Conservation (phyloP, 1,140 invertebrate genomes). For the Macrobrachium rosenbergii region DNA sequence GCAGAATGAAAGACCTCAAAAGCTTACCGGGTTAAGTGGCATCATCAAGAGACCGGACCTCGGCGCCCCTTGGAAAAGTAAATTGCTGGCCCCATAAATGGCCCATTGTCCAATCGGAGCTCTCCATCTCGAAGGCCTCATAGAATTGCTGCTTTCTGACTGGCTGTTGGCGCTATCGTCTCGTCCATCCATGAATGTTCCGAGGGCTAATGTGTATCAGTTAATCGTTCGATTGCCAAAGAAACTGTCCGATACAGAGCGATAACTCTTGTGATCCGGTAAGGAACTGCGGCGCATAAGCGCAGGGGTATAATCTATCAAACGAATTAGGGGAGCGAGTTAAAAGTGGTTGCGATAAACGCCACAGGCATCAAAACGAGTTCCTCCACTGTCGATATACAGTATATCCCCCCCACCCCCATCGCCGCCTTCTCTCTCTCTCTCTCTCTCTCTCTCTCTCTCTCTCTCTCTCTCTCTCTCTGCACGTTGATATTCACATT, state of each 20-base stretch:
- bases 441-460: not conserved
- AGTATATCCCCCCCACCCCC: not conserved
- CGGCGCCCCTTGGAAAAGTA: not conserved
- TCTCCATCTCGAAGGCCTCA: too few relatives aligned
- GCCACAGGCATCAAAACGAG: slow-evolving; percentile 7
- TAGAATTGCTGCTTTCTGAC: too few relatives aligned
- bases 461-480: too few relatives aligned
- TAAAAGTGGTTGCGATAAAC: slow-evolving; percentile 30
- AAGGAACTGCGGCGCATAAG: not conserved
- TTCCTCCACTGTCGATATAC: too few relatives aligned
- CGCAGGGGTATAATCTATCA: slow-evolving; percentile 28
- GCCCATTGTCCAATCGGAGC: too few relatives aligned
- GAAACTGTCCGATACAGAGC: not conserved
- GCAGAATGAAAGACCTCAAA: not conserved
- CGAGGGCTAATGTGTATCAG: too few relatives aligned
- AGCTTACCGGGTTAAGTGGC: slow-evolving; percentile 17
- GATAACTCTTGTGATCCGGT: not conserved
- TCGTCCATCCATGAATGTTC: too few relatives aligned
- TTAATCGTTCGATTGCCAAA: too few relatives aligned
- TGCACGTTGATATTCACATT: slow-evolving; percentile 32
- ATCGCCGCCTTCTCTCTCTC: not conserved
- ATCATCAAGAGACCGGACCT: not conserved
- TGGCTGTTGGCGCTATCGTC: too few relatives aligned
- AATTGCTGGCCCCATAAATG: too few relatives aligned
- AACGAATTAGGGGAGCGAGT: slow-evolving; percentile 31